Base-by-base conservation (phyloP, 2,113 vertebrate genomes). In the Calyptomena viridis region DNA sequence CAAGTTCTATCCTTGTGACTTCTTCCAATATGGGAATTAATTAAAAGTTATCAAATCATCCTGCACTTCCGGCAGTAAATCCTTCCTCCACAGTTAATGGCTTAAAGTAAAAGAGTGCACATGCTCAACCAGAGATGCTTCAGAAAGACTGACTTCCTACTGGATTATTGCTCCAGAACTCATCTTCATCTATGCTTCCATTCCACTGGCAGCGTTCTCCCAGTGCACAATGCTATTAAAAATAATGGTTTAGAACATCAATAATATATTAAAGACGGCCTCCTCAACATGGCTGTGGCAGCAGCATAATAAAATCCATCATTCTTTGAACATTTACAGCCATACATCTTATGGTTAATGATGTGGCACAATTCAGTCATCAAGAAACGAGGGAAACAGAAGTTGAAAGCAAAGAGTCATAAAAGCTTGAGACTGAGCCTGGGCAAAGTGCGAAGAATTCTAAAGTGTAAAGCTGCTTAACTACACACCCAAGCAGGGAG, bases 251-350 rank as follows among this genome's bases (percentile, higher is more conserved):
- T 77, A 86, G 81, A 79, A 58, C 58, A 93, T 82, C 94, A 91
- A 84, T 79, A 95, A 84, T 69, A 39, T 39, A 94, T 88, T 95
- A 81, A 93, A 92, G 56, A 64, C 17, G 27, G 64, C 13, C 18
- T 81, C 46, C 31, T n/a, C 73, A 80, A 85, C 69, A 52, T 8
- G 20, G 55, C 67, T 94, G 55, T 55, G 71, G 39, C 1, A 6
- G 59, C 49, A 90, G 66, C 1, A 0, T 60, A 85, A 92, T 81
- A 78, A 94, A 96, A 92, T 72, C 49, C 63, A 89, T 95, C 74
- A 81, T 93, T 90, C 77, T 96, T 92, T 79, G 68, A 88, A 69
- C 77, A 79, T 90, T 95, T 96, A 75, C 82, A 92, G 69, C 82
- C 69, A 81, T 73, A 59, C 16, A 85, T 90, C 74, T 92, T 69